Percentiles rank a stretch among this genome's conserved stretches.
These are phyloP conservation scores for Atethmia centrago DNA, from an alignment of 2,888 invertebrate genomes.

Conservation along the genomic window DNA sequence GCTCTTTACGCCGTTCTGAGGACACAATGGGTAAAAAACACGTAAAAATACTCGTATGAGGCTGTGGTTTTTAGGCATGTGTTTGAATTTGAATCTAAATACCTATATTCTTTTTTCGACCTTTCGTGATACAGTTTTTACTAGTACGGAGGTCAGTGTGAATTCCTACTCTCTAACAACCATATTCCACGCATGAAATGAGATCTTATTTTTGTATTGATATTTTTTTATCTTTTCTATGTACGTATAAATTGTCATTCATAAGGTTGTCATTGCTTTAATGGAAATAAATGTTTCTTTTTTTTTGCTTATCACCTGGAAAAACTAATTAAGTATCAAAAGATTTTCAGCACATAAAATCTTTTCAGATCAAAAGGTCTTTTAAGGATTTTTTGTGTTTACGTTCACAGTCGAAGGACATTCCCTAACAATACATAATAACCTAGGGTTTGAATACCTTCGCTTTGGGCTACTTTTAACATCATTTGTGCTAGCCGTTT, in stretches of 20 bases:
- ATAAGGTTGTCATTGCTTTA: too few relatives aligned
- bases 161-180: too few relatives aligned
- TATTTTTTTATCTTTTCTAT: too few relatives aligned
- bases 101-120: too few relatives aligned
- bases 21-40: constrained; percentile 4
- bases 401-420: constrained; percentile 45
- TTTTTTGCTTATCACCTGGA: neutral
- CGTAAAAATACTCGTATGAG: neutral
- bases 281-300: too few relatives aligned
- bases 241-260: too few relatives aligned
- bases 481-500: constrained; percentile 14
- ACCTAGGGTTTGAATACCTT: constrained; percentile 28
- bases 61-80: neutral
- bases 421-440: constrained; percentile 53
- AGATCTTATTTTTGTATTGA: too few relatives aligned
- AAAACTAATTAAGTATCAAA: neutral
- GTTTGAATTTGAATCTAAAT: neutral
- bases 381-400: neutral
- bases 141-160: too few relatives aligned
- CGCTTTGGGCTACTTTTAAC: neutral
- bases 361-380: constrained; percentile 14
- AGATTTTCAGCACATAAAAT: constrained; percentile 27
- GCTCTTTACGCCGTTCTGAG: constrained; percentile 25
- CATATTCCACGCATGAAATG: too few relatives aligned
- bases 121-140: too few relatives aligned